Evolutionary conservation across 2,113 vertebrate genomes (phyloP), one percentile per base, ranked within the genome.

Genomic region (Grus americana): DNA sequence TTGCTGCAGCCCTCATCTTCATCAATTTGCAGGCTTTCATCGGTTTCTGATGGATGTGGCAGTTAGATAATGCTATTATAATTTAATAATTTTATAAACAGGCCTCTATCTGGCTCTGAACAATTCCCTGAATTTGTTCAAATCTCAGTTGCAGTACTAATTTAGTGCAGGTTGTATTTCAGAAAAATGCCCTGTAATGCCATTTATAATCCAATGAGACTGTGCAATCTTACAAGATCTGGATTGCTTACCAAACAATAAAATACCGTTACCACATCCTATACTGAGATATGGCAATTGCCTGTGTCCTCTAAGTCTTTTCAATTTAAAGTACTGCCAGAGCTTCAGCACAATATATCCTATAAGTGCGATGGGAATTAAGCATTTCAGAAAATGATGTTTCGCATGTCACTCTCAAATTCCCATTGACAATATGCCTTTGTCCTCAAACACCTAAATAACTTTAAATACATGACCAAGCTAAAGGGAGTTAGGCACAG

Each of bases 281-380:
- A 5, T 17, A 22, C 16, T 34, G 76, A 68, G 34, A 27, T 18
- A 49, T 55, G 61, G 58, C 46, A 42, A 24, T 49, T 59, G 19
- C 40, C 40, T 65, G 8, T 36, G n/a, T 55, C 19, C 36, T 74
- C 23, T 44, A 61, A 72, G 46, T 55, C 54, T 79, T 44, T 32
- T n/a, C 29, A 36, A 6, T 68, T 21, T 55, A 32, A 22, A 19
- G 65, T 49, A 68, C 74, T 2, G 0, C 10, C 0, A 0, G 42
- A n/a, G 5, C 79, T 93, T 82, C 66, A 79, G 26, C 65, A 26
- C 4, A 9, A 27, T 59, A 2, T 63, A 52, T 89, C 44, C 32
- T 52, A 1, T 24, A 72, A 8, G 10, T 52, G 30, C 34, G 3
- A 52, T 8, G 6, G 12, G 27, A 92, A 68, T 49, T 54, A 38